A percentile compares a stretch with the other conserved stretches of the same genome.
phyloP scores from a whole-genome alignment of 1,140 invertebrate genomes.

The Protaetia brevitarsis region DNA sequence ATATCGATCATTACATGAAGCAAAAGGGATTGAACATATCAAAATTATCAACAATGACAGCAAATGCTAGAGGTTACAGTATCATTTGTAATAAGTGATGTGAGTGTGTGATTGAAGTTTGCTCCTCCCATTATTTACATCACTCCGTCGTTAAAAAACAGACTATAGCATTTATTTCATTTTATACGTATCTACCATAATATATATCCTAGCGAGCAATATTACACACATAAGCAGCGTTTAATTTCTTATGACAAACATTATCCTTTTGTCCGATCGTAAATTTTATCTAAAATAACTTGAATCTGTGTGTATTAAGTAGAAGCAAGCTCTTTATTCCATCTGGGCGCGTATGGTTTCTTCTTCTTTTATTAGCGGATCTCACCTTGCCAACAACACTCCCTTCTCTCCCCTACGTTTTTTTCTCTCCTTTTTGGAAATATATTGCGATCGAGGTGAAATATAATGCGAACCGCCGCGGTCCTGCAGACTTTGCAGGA shows the following conservation, averaged over 20 bases:
- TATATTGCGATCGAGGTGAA: constrained; percentile 15
- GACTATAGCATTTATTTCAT: too few species aligned
- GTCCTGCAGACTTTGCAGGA: constrained; percentile 29
- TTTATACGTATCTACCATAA: too few species aligned
- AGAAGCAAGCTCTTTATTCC: not conserved
- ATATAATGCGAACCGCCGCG: constrained; percentile 16
- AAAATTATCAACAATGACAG: too few species aligned
- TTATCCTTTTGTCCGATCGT: constrained; percentile 16
- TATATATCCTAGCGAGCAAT: constrained; percentile 5
- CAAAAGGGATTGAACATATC: too few species aligned
- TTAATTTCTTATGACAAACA: constrained; percentile 14
- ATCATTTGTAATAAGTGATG: too few species aligned
- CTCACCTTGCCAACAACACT: not conserved
- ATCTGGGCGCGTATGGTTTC: not conserved
- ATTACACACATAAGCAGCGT: constrained; percentile 12
- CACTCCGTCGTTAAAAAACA: too few species aligned
- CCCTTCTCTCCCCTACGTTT: not conserved
- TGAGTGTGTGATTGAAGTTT: too few species aligned
- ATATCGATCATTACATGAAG: too few species aligned
- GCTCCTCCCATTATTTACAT: too few species aligned
- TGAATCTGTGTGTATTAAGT: constrained; percentile 6
- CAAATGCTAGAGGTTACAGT: too few species aligned
- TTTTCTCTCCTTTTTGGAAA: not conserved
- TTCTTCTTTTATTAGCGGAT: not conserved
- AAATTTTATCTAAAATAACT: constrained; percentile 16